These are phyloP conservation scores for Paragorgia papillata DNA, from an alignment of 92 coral and sea anemone genomes.

Conservation along the genomic window DNA sequence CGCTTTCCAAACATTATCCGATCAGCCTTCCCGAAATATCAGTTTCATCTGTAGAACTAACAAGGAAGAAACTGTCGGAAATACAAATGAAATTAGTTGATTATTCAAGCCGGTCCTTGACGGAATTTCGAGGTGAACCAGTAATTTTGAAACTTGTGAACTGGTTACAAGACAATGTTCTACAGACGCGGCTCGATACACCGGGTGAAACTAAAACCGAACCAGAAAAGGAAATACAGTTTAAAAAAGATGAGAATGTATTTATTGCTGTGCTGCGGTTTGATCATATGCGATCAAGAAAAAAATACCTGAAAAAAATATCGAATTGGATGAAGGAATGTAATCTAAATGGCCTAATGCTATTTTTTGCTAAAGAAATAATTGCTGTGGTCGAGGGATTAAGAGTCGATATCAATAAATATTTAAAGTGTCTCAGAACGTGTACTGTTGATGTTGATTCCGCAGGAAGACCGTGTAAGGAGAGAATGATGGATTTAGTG, in stretches of 20 bases:
- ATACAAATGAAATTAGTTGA: constrained; percentile 48
- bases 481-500: constrained; percentile 81
- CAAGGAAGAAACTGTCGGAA: constrained; percentile 53
- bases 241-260: neutral
- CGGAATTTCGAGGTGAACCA: constrained; percentile 55
- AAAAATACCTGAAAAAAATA: constrained; percentile 66
- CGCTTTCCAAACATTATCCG: constrained; percentile 66
- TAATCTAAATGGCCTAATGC: constrained; percentile 54
- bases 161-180: constrained; percentile 80
- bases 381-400: constrained; percentile 69
- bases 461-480: constrained; percentile 86
- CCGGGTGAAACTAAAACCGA: neutral
- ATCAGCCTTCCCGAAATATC: constrained; percentile 69
- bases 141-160: constrained; percentile 69
- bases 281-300: constrained; percentile 88
- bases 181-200: neutral
- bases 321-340: constrained; percentile 76
- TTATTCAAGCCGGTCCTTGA: constrained; percentile 47
- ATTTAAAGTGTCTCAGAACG: constrained; percentile 67
- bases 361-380: constrained; percentile 68
- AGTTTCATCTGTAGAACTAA: constrained; percentile 67
- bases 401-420: constrained; percentile 56
- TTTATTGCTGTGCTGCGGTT: constrained; percentile 59
- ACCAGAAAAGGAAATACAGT: neutral
- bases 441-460: constrained; percentile 86